phyloP scores from a whole-genome alignment of 2,888 invertebrate genomes.

The Lithophane ornitopus region DNA sequence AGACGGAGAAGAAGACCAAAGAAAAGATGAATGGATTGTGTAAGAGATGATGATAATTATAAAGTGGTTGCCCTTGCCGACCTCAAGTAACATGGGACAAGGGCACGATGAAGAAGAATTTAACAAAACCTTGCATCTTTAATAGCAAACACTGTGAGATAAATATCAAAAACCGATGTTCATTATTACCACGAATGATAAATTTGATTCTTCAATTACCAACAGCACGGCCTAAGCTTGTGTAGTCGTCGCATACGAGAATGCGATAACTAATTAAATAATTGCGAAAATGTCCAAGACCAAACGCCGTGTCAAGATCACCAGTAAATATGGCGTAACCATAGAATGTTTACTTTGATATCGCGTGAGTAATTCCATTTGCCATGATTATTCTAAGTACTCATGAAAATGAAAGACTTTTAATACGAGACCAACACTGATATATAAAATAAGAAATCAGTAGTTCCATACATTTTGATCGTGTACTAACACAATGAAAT shows the following conservation, averaged over 20 bases:
- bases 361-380: conserved; percentile 41
- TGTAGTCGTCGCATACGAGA: conserved; percentile 51
- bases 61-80: background rate
- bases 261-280: conserved; percentile 63
- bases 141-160: background rate
- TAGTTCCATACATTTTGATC: no score
- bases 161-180: background rate
- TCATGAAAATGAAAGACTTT: no score
- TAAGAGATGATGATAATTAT: background rate
- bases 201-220: conserved; percentile 10
- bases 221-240: conserved; percentile 1
- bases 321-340: conserved; percentile 66
- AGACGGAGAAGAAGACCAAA: background rate
- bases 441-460: background rate
- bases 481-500: no score
- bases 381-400: conserved; percentile 16
- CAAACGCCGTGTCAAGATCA: conserved; percentile 72
- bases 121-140: background rate
- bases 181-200: background rate
- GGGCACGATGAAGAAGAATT: background rate
- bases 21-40: background rate
- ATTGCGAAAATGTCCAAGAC: conserved; percentile 72
- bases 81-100: background rate
- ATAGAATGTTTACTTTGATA: conserved; percentile 52
- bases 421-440: no score